phyloP scores from a whole-genome alignment of 2,797 vertebrate species.

The Philypnodon macrostomus region DNA sequence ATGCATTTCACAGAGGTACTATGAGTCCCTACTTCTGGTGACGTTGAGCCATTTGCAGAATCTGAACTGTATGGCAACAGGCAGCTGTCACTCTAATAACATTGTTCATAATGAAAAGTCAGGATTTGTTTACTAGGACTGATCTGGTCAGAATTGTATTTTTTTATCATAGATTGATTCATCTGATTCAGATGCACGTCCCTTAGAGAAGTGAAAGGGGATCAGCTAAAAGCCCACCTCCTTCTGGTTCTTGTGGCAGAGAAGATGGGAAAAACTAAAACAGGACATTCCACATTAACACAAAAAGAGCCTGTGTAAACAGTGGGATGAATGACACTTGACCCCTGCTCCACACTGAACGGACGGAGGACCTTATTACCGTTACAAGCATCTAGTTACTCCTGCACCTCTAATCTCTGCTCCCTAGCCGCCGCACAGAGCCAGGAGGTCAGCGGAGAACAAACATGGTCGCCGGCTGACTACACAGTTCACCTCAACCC shows the following conservation, averaged over 20 bases:
- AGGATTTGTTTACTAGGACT: too few relatives aligned
- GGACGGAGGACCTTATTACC: conserved; percentile 53
- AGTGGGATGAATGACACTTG: conserved; percentile 71
- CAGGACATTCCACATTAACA: conserved; percentile 79
- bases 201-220: too few relatives aligned
- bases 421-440: conserved; percentile 29
- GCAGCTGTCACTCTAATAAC: too few relatives aligned
- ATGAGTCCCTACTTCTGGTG: too few relatives aligned
- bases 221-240: conserved; percentile 6
- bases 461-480: conserved; percentile 23
- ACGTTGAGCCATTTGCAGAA: too few relatives aligned
- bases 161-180: too few relatives aligned
- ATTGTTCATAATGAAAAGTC: too few relatives aligned
- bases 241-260: conserved; percentile 8
- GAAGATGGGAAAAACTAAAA: conserved; percentile 58
- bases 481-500: conserved; percentile 22
- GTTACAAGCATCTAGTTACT: conserved; percentile 68
- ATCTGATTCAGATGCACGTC: too few relatives aligned
- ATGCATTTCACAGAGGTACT: too few relatives aligned
- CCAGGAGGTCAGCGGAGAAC: conserved; percentile 32
- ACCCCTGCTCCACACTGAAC: conserved; percentile 50
- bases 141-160: too few relatives aligned
- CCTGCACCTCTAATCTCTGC: conserved; percentile 32
- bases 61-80: too few relatives aligned
- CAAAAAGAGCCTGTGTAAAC: conserved; percentile 72